Evolutionary conservation across 1,140 invertebrate species (phyloP).

Genomic region (Macrobrachium rosenbergii): DNA sequence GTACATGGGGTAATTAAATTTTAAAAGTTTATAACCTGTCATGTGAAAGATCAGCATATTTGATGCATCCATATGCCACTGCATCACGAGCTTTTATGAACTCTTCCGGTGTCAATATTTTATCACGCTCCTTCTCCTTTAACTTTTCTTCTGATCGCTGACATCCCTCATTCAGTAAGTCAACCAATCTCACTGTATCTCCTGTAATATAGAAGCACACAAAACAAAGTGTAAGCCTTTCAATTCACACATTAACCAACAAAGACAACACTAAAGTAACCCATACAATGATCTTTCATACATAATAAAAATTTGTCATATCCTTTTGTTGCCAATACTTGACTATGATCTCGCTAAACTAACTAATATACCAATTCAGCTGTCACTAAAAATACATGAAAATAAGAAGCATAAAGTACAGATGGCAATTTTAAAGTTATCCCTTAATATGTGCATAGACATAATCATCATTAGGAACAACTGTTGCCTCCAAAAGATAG

Average conservation of each 20-base stretch:
- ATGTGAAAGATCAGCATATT: slow-evolving; percentile 97
- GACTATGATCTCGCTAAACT: no score
- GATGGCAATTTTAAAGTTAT: no score
- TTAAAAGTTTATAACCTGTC: slow-evolving; percentile 73
- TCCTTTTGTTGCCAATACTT: no score
- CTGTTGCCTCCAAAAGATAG: no score
- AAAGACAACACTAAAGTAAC: not conserved
- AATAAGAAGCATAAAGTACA: no score
- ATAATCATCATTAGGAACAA: no score
- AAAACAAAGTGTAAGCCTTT: not conserved
- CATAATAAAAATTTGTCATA: no score
- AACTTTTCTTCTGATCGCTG: slow-evolving; percentile 81
- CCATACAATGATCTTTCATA: not conserved
- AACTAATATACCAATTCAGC: no score
- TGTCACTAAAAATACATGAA: no score
- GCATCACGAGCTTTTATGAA: slow-evolving; percentile 87
- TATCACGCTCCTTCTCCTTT: slow-evolving; percentile 90
- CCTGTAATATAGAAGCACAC: slow-evolving; percentile 15
- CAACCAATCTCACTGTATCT: slow-evolving; percentile 90
- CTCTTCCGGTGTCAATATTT: slow-evolving; percentile 87
- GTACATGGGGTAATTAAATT: not conserved
- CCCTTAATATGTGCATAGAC: no score
- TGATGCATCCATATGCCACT: slow-evolving; percentile 98
- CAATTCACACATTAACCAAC: not conserved
- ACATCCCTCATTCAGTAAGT: slow-evolving; percentile 93